phyloP scores from a whole-genome alignment of 2,797 vertebrate genomes.

The Syndactyla subalaris region DNA sequence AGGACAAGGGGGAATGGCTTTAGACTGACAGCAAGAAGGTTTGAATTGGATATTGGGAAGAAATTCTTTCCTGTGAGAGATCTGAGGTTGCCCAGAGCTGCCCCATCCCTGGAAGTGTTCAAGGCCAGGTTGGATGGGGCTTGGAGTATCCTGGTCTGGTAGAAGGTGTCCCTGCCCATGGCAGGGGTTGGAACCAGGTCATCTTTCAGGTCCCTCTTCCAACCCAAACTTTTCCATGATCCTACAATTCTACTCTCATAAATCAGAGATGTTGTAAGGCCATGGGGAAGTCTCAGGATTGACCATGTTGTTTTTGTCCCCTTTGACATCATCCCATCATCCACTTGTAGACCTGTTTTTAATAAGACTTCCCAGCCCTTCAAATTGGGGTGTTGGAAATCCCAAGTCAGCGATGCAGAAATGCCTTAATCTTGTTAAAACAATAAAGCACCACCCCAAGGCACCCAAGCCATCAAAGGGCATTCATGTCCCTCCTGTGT shows the following conservation, averaged over 20 bases:
- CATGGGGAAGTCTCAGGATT: background rate
- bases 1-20: background rate
- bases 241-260: background rate
- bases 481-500: background rate
- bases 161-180: background rate
- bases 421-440: background rate
- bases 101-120: background rate
- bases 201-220: background rate
- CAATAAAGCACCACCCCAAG: background rate
- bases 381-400: background rate
- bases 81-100: accelerated
- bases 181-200: accelerated
- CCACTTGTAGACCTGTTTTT: background rate
- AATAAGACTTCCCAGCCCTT: background rate
- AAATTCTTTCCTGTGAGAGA: accelerated
- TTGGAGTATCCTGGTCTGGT: background rate
- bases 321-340: background rate
- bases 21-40: too few species aligned
- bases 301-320: background rate
- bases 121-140: accelerated
- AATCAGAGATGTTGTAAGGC: background rate
- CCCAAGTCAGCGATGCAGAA: background rate
- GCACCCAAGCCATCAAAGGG: background rate
- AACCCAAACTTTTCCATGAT: background rate
- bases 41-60: background rate